Evolutionary conservation across 1,140 invertebrate species (phyloP).

Genomic region (Rhizoglyphus robini): DNA sequence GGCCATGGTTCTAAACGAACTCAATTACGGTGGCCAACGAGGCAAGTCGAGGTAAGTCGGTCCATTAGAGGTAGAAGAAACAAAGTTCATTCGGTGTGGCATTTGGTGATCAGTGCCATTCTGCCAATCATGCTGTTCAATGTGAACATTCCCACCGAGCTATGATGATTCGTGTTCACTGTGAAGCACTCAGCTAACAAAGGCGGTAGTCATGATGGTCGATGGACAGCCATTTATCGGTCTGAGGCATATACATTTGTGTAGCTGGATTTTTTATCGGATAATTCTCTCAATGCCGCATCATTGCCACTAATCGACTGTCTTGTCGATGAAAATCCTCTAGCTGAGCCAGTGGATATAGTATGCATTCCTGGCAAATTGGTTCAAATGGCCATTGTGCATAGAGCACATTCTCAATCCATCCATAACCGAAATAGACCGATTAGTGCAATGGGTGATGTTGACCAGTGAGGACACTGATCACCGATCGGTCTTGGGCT

Average conservation of each 20-base stretch:
- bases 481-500: not conserved
- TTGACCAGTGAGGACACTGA: not conserved
- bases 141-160: not conserved
- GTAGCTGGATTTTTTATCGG: not conserved
- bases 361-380: constrained; percentile 6
- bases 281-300: constrained; percentile 12
- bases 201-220: too few species aligned
- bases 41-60: too few species aligned
- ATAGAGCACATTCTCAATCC: not conserved
- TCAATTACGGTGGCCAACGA: not conserved
- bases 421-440: not conserved
- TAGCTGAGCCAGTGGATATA: too few species aligned
- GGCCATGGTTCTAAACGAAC: not conserved
- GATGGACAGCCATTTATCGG: too few species aligned
- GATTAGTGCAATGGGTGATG: not conserved
- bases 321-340: too few species aligned
- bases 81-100: too few species aligned
- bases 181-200: too few species aligned
- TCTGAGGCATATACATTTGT: constrained; percentile 1
- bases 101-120: too few species aligned
- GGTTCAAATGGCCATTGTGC: constrained; percentile 1
- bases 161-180: too few species aligned
- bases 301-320: constrained; percentile 10
- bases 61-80: too few species aligned
- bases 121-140: not conserved